phyloP scores from a whole-genome alignment of 1,140 invertebrate genomes.

The Heliothis subflexa region DNA sequence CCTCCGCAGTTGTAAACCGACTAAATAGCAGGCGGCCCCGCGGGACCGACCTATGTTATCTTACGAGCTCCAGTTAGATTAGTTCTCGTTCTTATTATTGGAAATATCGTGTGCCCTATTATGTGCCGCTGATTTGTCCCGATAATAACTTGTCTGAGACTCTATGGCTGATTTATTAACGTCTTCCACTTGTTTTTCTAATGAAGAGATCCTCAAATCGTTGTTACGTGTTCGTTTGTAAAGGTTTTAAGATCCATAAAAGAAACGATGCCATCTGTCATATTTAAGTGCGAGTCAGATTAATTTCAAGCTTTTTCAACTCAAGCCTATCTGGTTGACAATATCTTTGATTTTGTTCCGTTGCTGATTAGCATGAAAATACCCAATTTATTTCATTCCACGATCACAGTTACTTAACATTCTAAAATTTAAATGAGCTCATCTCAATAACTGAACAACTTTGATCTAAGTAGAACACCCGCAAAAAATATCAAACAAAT shows the following conservation, averaged over 20 bases:
- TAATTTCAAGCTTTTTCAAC: not conserved
- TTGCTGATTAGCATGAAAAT: constrained; percentile 31
- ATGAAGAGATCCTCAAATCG: not conserved
- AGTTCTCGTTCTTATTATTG: constrained; percentile 79
- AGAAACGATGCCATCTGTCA: too few relatives aligned
- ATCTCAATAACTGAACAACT: constrained; percentile 44
- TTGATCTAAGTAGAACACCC: constrained; percentile 33
- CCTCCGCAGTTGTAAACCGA: constrained; percentile 73
- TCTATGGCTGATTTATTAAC: constrained; percentile 24
- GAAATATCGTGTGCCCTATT: constrained; percentile 60
- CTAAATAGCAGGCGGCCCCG: constrained; percentile 60
- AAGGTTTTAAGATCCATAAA: not conserved
- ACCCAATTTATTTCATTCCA: constrained; percentile 28
- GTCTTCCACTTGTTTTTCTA: constrained; percentile 1
- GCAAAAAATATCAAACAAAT: constrained; percentile 43
- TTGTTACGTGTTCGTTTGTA: not conserved
- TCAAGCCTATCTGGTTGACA: not conserved
- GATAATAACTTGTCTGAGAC: constrained; percentile 8
- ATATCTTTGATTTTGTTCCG: constrained; percentile 16
- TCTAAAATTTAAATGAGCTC: constrained; percentile 39
- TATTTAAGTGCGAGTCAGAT: not conserved
- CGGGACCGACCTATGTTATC: constrained; percentile 71
- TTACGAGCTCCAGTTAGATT: constrained; percentile 79
- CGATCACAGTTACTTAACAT: constrained; percentile 41
- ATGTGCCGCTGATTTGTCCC: constrained; percentile 33